Percentiles rank a stretch among this genome's conserved stretches.
Evolutionary conservation across 2,113 vertebrate genomes (phyloP).

Genomic region (Hippocampus barbouri): DNA sequence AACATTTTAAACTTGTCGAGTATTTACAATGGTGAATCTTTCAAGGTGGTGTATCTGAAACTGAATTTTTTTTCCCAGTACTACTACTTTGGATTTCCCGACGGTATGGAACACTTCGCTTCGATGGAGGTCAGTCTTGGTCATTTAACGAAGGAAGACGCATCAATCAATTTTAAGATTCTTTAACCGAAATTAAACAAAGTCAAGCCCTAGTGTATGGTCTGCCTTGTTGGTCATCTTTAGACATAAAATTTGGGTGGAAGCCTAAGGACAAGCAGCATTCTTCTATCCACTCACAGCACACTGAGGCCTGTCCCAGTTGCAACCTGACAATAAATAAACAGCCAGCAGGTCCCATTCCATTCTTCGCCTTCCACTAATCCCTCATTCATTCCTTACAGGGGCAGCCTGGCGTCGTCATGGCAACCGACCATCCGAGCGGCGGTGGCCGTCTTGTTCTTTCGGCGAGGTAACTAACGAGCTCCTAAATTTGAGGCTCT

Average conservation of each 20-base stretch:
- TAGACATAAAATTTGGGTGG: background rate
- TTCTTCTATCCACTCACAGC: conserved; percentile 15
- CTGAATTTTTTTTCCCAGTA: too few species aligned
- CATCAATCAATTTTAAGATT: too few species aligned
- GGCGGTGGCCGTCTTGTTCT: conserved; percentile 1
- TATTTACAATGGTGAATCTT: too few species aligned
- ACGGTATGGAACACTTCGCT: too few species aligned
- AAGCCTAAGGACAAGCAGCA: background rate
- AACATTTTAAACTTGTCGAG: too few species aligned
- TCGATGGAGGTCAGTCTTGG: too few species aligned
- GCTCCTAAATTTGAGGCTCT: background rate
- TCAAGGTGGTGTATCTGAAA: too few species aligned
- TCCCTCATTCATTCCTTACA: conserved; percentile 58
- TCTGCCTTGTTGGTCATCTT: background rate
- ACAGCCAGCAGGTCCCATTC: conserved; percentile 46
- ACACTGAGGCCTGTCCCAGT: conserved; percentile 25
- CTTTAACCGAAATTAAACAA: too few species aligned
- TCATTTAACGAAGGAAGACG: too few species aligned
- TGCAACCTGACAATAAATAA: conserved; percentile 50
- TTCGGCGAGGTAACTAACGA: conserved; percentile 7
- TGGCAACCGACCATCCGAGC: conserved; percentile 45
- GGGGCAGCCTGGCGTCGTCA: conserved; percentile 44
- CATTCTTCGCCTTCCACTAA: conserved; percentile 48
- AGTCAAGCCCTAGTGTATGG: background rate
- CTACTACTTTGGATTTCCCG: too few species aligned